Percentiles rank a stretch among this genome's conserved stretches.
Evolutionary conservation across 2,113 vertebrate species (phyloP).

Genomic region (Tympanuchus pallidicinctus): DNA sequence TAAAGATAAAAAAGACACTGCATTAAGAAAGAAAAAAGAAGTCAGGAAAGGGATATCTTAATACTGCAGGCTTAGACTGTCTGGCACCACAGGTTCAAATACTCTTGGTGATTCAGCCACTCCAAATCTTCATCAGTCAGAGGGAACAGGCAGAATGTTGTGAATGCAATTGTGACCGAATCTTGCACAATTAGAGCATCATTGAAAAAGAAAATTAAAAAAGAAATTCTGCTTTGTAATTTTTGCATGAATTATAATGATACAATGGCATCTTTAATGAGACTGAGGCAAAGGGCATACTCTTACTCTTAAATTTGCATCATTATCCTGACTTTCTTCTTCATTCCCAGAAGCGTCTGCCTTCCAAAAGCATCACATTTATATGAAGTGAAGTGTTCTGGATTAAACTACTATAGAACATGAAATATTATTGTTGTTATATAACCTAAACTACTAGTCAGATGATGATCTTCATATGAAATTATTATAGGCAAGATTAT

Average conservation of each 20-base stretch:
- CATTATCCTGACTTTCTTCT: not conserved
- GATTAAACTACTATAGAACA: accelerated
- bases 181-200: not conserved
- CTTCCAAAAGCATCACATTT: not conserved
- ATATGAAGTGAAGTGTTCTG: not conserved
- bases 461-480: not conserved
- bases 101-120: not conserved
- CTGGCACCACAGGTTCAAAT: not conserved
- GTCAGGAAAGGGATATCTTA: not conserved
- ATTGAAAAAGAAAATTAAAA: not conserved
- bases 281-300: no score
- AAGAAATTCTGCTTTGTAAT: not conserved
- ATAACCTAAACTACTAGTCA: not conserved
- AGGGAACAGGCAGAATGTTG: not conserved
- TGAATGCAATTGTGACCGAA: not conserved
- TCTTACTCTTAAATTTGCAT: not conserved
- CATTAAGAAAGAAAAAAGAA: not conserved
- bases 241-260: not conserved
- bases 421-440: not conserved
- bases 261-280: not conserved
- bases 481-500: not conserved
- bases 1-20: not conserved
- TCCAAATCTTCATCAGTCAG: not conserved
- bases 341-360: not conserved
- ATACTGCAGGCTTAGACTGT: not conserved